Conservation (phyloP, 2,888 invertebrate species). For the Prostheceraeus crozeri region DNA sequence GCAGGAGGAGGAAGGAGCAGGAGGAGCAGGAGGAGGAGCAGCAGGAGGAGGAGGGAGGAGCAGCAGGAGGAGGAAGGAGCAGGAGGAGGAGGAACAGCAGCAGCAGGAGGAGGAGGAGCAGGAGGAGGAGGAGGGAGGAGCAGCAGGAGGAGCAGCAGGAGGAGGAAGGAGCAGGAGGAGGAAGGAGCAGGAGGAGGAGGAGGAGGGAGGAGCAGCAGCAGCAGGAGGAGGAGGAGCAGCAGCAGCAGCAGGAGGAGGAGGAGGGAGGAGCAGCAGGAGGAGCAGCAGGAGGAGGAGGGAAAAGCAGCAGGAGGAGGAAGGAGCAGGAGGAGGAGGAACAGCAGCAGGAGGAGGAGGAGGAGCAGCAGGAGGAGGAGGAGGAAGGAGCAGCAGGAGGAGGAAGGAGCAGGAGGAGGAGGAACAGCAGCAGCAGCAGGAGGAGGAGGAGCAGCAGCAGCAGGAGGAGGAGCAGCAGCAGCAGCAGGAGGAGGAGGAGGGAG, state of each 20-base stretch:
- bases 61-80: too few relatives aligned
- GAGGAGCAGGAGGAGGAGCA: too few relatives aligned
- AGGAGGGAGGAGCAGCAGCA: neutral
- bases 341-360: neutral
- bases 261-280: neutral
- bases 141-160: too few relatives aligned
- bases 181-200: too few relatives aligned
- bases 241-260: neutral
- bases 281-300: constrained; percentile 6
- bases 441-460: neutral
- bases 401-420: neutral
- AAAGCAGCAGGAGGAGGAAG: too few relatives aligned
- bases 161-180: too few relatives aligned
- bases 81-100: too few relatives aligned
- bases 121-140: too few relatives aligned
- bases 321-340: neutral
- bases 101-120: too few relatives aligned
- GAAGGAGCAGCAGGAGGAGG: too few relatives aligned
- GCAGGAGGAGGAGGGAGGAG: too few relatives aligned
- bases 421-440: neutral
- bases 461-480: neutral
- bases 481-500: neutral
- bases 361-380: neutral
- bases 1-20: too few relatives aligned
- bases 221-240: neutral